Evolutionary conservation across 2,888 invertebrate genomes (phyloP).

Genomic region (Apotomis capreana): DNA sequence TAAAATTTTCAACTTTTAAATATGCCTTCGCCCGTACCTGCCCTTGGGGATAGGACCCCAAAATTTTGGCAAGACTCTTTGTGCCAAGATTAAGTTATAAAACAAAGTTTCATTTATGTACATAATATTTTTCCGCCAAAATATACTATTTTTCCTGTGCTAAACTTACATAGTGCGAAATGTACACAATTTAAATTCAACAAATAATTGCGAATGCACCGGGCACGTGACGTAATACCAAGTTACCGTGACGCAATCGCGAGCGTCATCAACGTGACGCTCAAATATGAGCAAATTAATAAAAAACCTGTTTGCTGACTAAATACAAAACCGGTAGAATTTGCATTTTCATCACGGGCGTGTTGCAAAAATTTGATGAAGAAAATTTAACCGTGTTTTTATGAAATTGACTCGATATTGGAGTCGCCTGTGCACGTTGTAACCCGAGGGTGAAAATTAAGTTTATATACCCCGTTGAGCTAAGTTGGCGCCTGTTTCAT

Average conservation of each 20-base stretch:
- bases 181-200: not conserved
- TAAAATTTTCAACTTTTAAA: too few species aligned
- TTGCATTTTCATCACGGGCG: slow-evolving; percentile 37
- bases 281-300: slow-evolving; percentile 68
- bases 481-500: too few species aligned
- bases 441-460: not conserved
- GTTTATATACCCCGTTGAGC: not conserved
- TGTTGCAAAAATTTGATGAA: slow-evolving; percentile 18
- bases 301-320: slow-evolving; percentile 73
- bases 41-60: too few species aligned
- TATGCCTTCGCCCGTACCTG: too few species aligned
- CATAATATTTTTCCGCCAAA: too few species aligned
- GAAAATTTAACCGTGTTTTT: not conserved
- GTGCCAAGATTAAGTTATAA: too few species aligned
- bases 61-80: too few species aligned
- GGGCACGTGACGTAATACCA: slow-evolving; percentile 4
- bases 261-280: slow-evolving; percentile 35
- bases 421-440: not conserved
- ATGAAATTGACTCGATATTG: slow-evolving; percentile 19
- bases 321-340: slow-evolving; percentile 57
- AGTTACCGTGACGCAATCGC: slow-evolving; percentile 14
- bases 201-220: slow-evolving; percentile 6
- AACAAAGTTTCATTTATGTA: too few species aligned
- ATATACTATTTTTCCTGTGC: too few species aligned
- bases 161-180: not conserved